phyloP scores from a whole-genome alignment of 2,113 vertebrate species.

The Furnarius figulus region DNA sequence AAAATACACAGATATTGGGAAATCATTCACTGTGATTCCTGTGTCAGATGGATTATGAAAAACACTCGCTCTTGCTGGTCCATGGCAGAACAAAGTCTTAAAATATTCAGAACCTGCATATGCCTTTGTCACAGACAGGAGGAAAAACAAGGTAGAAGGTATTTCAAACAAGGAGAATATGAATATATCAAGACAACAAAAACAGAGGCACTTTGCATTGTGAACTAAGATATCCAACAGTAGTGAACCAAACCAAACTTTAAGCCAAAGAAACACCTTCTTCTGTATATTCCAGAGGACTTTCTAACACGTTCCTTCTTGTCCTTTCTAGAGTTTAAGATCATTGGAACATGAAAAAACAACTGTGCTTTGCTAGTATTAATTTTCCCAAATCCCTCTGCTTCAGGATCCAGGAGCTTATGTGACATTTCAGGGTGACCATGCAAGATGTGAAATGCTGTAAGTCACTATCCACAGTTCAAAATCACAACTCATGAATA shows the following conservation, averaged over 20 bases:
- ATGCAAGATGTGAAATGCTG: not conserved
- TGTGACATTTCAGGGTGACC: not conserved
- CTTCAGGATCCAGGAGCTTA: not conserved
- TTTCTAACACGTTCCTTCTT: not conserved
- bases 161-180: not conserved
- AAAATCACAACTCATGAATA: not conserved
- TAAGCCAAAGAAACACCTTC: not conserved
- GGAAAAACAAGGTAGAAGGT: not conserved
- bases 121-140: not conserved
- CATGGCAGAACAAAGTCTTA: conserved; percentile 51
- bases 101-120: conserved; percentile 71
- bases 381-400: not conserved
- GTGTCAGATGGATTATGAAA: conserved; percentile 51
- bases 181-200: not conserved
- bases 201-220: not conserved
- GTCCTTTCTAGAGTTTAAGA: not conserved
- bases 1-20: conserved; percentile 59
- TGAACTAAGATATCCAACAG: not conserved
- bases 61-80: not conserved
- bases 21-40: conserved; percentile 58
- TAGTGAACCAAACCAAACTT: not conserved
- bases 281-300: not conserved
- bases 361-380: not conserved
- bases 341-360: not conserved
- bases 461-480: not conserved